Evolutionary conservation across 2,888 invertebrate genomes (phyloP).

Genomic region (Lagria hirta): DNA sequence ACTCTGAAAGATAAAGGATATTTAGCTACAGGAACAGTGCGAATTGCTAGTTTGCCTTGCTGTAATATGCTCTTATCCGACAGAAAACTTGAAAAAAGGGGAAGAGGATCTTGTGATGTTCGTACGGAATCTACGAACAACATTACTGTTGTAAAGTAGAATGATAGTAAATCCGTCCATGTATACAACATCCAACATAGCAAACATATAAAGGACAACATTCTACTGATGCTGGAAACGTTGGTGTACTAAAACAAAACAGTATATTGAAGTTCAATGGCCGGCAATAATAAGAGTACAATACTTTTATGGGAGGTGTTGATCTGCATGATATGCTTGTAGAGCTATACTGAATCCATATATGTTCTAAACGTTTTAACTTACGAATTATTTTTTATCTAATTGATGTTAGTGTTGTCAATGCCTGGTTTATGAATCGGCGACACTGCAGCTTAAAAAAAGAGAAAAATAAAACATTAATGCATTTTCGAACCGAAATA

Average conservation of each 20-base stretch:
- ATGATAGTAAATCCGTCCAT: neutral
- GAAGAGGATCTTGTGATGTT: slow-evolving; percentile 25
- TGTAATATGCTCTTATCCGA: slow-evolving; percentile 31
- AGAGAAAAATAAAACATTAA: no score
- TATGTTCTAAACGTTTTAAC: slow-evolving; percentile 32
- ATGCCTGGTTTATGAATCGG: slow-evolving; percentile 26
- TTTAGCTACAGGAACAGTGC: neutral
- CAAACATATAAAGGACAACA: neutral
- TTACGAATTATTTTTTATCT: slow-evolving; percentile 28
- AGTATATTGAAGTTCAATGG: slow-evolving; percentile 26
- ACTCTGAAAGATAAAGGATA: slow-evolving; percentile 1
- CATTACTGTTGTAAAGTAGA: slow-evolving; percentile 22
- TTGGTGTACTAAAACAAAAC: neutral
- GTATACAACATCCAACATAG: no score
- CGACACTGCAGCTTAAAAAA: no score
- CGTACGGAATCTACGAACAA: no score
- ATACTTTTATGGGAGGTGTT: slow-evolving; percentile 40
- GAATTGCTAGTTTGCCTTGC: slow-evolving; percentile 26
- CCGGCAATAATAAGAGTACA: slow-evolving; percentile 35
- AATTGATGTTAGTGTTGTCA: slow-evolving; percentile 22
- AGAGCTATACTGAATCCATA: slow-evolving; percentile 34
- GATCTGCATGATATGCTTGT: slow-evolving; percentile 38
- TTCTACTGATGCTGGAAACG: neutral
- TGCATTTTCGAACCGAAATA: no score
- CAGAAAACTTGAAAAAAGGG: slow-evolving; percentile 25